Evolutionary conservation across 2,888 invertebrate species (phyloP), one percentile per base, ranked within the genome.

Genomic region (Pyrgus malvae): DNA sequence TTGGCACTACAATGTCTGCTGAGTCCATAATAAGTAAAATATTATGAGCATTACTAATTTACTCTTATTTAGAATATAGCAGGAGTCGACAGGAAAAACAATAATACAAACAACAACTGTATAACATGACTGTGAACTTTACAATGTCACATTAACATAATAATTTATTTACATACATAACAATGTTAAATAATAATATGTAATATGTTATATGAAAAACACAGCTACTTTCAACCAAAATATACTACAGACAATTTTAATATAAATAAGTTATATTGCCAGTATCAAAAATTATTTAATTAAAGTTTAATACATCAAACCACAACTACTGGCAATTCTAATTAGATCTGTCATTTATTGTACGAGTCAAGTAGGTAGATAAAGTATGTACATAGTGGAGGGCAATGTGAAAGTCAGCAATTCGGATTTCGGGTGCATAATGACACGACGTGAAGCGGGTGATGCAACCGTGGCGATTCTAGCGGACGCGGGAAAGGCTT

Each of bases 321-420:
- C 53, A 35, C 61, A n/a, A n/a, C 57, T 23, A 31, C 45, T 74
- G 72, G 75, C 71, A 74, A 77, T 72, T 80, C 71, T 66, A 64
- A 75, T 73, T 68, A 60, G 68, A 74, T 67, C 63, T 70, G 65
- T 63, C 63, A 66, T 19, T 11, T 25, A 29, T 19, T 41, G 54
- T 27, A 54, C 53, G 38, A 19, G 45, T 29, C 27, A 29, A 53
- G 14, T n/a, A 25, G 8, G n/a, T n/a, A n/a, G n/a, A n/a, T n/a
- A 7, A 21, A 6, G 21, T 21, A 21, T 3, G 3, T 46, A 27
- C 1, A 37, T 45, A 16, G 46, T 41, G 41, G 57, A 58, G 63
- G 57, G 62, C 64, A 72, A 71, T 74, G 76, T 78, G 78, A 78
- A 78, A 80, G 78, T 81, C 70, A 74, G 73, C 73, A 80, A 68